These are phyloP conservation scores for Zosterops pallidus DNA, from an alignment of 2,113 vertebrate genomes.

Conservation along the genomic window DNA sequence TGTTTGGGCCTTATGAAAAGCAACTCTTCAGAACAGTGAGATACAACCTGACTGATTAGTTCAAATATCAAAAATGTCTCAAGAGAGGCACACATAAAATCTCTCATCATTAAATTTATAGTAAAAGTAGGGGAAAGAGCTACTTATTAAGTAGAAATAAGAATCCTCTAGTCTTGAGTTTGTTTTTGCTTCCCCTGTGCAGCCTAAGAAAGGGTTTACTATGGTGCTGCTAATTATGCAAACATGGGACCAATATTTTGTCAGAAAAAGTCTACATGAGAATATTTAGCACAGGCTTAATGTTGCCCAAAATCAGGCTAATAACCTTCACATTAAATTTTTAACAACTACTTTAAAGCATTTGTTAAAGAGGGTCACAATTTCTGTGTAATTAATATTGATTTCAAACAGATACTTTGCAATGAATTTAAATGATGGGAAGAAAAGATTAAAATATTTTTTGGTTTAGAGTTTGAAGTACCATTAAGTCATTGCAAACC, in stretches of 20 bases:
- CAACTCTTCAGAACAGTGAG: neutral
- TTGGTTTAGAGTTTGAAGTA: neutral
- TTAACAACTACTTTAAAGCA: slow-evolving; percentile 57
- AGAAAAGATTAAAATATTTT: neutral
- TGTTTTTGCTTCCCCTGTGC: slow-evolving; percentile 12
- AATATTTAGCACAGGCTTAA: slow-evolving; percentile 36
- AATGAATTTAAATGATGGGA: slow-evolving; percentile 11
- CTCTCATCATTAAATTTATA: neutral
- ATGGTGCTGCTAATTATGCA: slow-evolving; percentile 40
- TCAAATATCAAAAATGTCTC: neutral
- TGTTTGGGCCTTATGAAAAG: neutral
- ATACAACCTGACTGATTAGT: neutral
- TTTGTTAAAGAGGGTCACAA: slow-evolving; percentile 50
- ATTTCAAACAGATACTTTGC: slow-evolving; percentile 35
- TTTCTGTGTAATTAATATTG: slow-evolving; percentile 52
- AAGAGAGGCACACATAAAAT: neutral
- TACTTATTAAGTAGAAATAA: neutral
- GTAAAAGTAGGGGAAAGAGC: neutral
- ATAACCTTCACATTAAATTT: slow-evolving; percentile 60
- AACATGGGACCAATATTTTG: slow-evolving; percentile 52
- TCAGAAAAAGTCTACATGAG: slow-evolving; percentile 29
- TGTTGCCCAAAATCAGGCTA: slow-evolving; percentile 55
- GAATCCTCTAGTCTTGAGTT: neutral
- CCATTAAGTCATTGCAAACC: neutral
- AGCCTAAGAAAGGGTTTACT: slow-evolving; percentile 21